phyloP scores from a whole-genome alignment of 2,113 vertebrate species.

The Lonchura striata region DNA sequence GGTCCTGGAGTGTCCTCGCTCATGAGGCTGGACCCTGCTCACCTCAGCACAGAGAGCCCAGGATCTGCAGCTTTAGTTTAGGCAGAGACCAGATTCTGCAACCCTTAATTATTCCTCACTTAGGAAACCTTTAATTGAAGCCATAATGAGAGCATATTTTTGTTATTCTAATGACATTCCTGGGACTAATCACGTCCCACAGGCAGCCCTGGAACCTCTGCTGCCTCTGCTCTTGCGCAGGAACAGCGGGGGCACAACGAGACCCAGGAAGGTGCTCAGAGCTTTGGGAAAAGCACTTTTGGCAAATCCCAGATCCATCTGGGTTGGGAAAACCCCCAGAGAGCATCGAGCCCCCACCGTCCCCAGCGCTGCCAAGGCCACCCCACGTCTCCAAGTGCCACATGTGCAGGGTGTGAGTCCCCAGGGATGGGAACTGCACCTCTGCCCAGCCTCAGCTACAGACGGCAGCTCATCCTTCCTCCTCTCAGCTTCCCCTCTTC shows the following conservation, averaged over 20 bases:
- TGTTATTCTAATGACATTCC: conserved; percentile 31
- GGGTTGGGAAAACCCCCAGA: background rate
- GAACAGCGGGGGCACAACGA: rapidly evolving
- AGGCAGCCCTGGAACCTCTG: background rate
- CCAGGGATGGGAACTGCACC: background rate
- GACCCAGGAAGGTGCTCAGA: rapidly evolving
- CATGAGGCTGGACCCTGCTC: background rate
- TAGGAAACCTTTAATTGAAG: background rate
- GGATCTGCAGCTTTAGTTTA: background rate
- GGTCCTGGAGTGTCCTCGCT: rapidly evolving
- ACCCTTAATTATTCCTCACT: conserved; percentile 8
- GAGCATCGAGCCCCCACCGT: rapidly evolving
- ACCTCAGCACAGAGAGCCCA: background rate
- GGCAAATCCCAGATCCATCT: rapidly evolving
- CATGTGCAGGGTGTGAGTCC: background rate
- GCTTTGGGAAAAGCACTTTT: background rate
- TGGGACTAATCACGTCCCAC: background rate
- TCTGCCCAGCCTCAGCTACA: background rate
- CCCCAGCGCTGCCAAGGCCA: background rate
- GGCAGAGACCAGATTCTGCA: background rate
- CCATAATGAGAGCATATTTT: background rate
- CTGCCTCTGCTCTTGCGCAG: background rate
- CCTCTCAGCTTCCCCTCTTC: background rate
- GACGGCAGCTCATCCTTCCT: background rate
- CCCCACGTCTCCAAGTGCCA: background rate